Conservation (phyloP, 1,140 invertebrate genomes). For the Varroa destructor region DNA sequence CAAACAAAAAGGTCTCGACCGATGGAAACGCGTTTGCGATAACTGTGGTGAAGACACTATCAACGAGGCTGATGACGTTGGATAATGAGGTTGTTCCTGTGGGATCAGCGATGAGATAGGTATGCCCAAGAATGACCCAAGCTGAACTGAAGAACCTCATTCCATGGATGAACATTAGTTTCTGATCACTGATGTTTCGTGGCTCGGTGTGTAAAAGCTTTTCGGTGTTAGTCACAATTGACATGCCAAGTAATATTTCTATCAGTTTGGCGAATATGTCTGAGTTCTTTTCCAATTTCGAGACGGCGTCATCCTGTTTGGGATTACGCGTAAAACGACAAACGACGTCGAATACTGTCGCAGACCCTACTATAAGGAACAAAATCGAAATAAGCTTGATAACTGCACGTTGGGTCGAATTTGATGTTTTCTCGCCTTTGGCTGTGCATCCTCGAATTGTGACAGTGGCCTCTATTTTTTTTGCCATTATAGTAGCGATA, state of each 20-base stretch:
- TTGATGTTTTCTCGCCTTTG: slow-evolving; percentile 10
- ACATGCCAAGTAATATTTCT: slow-evolving; percentile 4
- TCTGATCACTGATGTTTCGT: slow-evolving; percentile 19
- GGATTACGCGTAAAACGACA: background rate
- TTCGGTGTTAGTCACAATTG: slow-evolving; percentile 13
- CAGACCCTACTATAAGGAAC: background rate
- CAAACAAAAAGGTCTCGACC: slow-evolving; percentile 10
- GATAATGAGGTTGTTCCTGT: slow-evolving; percentile 19
- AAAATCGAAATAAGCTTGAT: background rate
- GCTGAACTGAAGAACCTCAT: slow-evolving; percentile 70
- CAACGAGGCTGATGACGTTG: slow-evolving; percentile 17
- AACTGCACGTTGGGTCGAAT: background rate
- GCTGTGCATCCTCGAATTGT: slow-evolving; percentile 7
- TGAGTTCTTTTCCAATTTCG: background rate
- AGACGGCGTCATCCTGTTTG: background rate
- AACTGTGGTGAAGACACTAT: slow-evolving; percentile 15
- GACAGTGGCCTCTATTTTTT: slow-evolving; percentile 16
- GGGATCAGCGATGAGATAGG: slow-evolving; percentile 42
- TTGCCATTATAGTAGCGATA: slow-evolving; percentile 1
- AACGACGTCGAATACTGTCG: slow-evolving; percentile 1
- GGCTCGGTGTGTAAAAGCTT: slow-evolving; percentile 22
- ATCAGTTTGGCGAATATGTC: slow-evolving; percentile 2
- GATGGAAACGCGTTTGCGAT: slow-evolving; percentile 13
- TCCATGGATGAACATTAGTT: slow-evolving; percentile 49
- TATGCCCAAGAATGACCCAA: slow-evolving; percentile 83